phyloP scores from a whole-genome alignment of 2,888 invertebrate species.

The Bugula neritina region DNA sequence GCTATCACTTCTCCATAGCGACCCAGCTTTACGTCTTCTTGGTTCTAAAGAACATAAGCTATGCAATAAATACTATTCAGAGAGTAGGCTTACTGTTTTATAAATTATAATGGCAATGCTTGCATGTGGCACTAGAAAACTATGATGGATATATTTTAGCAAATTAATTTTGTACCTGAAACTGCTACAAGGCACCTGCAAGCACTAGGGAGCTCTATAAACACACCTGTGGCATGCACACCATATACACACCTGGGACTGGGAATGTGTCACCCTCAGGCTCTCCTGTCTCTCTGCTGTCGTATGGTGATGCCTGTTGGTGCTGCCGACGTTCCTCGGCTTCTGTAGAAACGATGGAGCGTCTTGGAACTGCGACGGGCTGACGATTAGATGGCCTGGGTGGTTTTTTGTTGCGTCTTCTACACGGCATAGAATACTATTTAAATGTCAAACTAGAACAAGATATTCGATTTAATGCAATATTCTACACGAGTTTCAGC shows the following conservation, averaged over 20 bases:
- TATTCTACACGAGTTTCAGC: no score
- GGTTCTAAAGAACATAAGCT: background rate
- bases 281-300: slow-evolving; percentile 23
- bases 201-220: no score
- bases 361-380: slow-evolving; percentile 19
- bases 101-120: no score
- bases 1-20: slow-evolving; percentile 3
- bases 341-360: background rate
- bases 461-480: no score
- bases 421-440: background rate
- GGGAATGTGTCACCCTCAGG: background rate
- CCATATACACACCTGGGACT: background rate
- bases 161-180: no score
- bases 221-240: no score
- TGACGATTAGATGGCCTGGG: slow-evolving; percentile 17
- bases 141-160: no score
- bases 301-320: slow-evolving; percentile 8
- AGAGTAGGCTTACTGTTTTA: background rate
- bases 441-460: no score
- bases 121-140: no score
- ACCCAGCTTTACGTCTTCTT: background rate
- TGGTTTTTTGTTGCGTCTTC: slow-evolving; percentile 25
- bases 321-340: background rate
- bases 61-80: no score
- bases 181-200: no score